Conservation (phyloP, 2,888 invertebrate species). For the Phengaris alcon region DNA sequence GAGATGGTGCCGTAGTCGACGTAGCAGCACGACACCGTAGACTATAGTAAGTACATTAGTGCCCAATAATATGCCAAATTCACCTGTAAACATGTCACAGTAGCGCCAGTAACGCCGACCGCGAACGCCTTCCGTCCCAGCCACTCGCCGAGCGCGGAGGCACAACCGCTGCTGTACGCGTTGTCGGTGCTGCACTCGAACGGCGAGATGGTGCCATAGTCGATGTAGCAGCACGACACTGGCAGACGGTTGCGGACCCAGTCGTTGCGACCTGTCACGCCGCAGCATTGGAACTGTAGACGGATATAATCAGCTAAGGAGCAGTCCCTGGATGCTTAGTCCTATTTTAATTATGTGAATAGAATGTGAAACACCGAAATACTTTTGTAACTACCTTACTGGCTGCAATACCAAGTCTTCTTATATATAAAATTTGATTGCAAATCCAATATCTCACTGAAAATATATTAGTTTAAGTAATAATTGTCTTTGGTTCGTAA, state of each 20-base stretch:
- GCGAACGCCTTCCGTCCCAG: constrained; percentile 53
- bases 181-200: constrained; percentile 62
- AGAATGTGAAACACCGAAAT: too few species aligned
- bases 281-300: constrained; percentile 83
- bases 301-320: not conserved
- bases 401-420: too few species aligned
- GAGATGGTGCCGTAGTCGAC: constrained; percentile 69
- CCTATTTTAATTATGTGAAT: too few species aligned
- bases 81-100: constrained; percentile 60
- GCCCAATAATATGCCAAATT: too few species aligned
- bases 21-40: constrained; percentile 81
- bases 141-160: constrained; percentile 74
- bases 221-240: constrained; percentile 80
- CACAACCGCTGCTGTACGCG: constrained; percentile 71
- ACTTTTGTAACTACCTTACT: too few species aligned
- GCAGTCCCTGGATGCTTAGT: too few species aligned
- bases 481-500: too few species aligned
- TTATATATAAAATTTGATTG: too few species aligned
- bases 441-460: too few species aligned
- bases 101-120: constrained; percentile 53
- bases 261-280: constrained; percentile 74
- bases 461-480: too few species aligned
- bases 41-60: too few species aligned
- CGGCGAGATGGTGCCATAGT: constrained; percentile 65
- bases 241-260: constrained; percentile 76